Evolutionary conservation across 2,113 vertebrate genomes (phyloP).

Genomic region (Carlito syrichta): DNA sequence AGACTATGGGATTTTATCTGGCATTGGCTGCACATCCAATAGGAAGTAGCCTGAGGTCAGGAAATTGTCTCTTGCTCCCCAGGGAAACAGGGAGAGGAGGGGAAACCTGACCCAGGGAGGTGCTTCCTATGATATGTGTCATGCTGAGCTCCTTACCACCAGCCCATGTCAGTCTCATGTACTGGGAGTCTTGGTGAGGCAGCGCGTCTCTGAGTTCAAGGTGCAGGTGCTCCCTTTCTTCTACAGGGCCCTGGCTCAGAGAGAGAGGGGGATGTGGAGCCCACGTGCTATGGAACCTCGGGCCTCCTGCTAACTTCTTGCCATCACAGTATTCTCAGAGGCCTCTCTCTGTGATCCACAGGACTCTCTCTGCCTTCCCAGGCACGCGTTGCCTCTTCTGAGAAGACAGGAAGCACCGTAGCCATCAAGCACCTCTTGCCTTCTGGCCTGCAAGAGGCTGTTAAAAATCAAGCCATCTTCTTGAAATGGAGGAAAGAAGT

Average conservation of each 20-base stretch:
- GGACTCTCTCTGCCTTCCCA: neutral
- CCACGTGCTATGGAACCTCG: neutral
- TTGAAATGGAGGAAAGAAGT: conserved; percentile 9
- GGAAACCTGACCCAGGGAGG: neutral
- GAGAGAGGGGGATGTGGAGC: neutral
- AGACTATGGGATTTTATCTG: too few relatives aligned
- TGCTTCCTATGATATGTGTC: neutral
- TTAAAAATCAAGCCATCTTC: neutral
- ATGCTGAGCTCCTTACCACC: neutral
- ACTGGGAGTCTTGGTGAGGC: neutral
- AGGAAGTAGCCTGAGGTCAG: neutral
- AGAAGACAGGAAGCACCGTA: neutral
- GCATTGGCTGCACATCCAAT: accelerated
- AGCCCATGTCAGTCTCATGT: neutral
- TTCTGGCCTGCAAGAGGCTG: neutral
- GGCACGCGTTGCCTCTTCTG: neutral
- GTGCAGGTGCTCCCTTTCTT: neutral
- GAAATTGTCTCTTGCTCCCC: neutral
- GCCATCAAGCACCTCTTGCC: neutral
- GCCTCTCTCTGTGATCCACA: neutral
- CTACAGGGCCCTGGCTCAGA: neutral
- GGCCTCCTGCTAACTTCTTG: neutral
- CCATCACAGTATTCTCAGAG: neutral
- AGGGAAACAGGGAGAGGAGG: neutral
- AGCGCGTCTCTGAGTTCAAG: neutral